Conservation (phyloP, 1,140 invertebrate species). For the Mamestra configurata region DNA sequence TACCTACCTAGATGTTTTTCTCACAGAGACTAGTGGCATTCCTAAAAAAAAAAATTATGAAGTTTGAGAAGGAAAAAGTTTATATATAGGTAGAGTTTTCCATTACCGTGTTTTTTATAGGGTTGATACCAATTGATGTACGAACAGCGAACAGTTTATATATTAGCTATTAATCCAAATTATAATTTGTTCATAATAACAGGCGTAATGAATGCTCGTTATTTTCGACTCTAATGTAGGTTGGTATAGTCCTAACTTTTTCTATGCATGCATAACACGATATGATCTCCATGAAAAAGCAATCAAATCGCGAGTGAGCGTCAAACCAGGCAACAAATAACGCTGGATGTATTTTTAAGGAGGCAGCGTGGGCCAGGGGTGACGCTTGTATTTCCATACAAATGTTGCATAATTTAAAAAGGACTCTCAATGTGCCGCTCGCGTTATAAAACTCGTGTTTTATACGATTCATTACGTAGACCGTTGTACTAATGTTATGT, state of each 20-base stretch:
- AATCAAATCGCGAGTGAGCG: constrained; percentile 77
- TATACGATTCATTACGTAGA: constrained; percentile 67
- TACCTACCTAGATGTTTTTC: too few species aligned
- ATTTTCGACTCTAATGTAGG: background rate
- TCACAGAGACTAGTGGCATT: too few species aligned
- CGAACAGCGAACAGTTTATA: too few species aligned
- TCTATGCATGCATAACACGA: constrained; percentile 48
- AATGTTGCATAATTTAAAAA: constrained; percentile 86
- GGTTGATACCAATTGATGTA: too few species aligned
- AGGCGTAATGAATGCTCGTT: background rate
- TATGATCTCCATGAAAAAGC: constrained; percentile 85
- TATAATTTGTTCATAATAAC: too few species aligned
- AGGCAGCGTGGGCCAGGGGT: constrained; percentile 65
- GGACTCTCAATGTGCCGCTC: constrained; percentile 65
- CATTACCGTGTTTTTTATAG: too few species aligned
- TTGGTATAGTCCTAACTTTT: background rate
- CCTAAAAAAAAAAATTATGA: too few species aligned
- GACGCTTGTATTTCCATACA: constrained; percentile 84
- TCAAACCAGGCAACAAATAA: constrained; percentile 83
- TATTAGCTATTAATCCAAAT: too few species aligned
- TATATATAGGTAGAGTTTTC: too few species aligned
- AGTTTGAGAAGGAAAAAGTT: too few species aligned
- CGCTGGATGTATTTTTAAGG: constrained; percentile 83
- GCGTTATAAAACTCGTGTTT: constrained; percentile 73
- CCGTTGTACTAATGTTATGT: constrained; percentile 38